These are phyloP conservation scores for Ailurus styani DNA, from an alignment of 2,113 vertebrate genomes.

Conservation along the genomic window DNA sequence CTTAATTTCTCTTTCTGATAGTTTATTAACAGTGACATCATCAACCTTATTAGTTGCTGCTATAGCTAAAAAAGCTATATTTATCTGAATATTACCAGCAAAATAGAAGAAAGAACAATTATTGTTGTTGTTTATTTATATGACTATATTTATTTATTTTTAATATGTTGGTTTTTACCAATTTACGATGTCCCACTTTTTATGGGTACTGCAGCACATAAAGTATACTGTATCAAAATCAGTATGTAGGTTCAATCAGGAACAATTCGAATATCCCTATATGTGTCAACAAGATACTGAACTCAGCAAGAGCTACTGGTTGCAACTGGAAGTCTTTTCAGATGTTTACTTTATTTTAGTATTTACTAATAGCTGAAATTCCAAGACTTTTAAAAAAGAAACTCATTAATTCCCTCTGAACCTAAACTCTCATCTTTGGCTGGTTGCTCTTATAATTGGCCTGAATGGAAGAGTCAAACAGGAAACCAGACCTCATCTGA, in stretches of 20 bases:
- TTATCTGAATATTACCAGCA: neutral
- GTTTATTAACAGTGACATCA: neutral
- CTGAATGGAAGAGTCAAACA: neutral
- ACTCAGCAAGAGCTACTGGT: neutral
- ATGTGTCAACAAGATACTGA: neutral
- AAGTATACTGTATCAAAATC: accelerated
- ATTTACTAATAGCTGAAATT: neutral
- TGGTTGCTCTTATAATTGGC: neutral
- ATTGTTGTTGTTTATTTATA: neutral
- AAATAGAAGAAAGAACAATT: neutral
- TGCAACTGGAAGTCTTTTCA: neutral
- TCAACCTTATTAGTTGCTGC: neutral
- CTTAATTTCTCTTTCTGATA: neutral
- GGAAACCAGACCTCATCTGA: neutral
- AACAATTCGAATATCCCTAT: neutral
- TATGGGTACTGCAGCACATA: neutral
- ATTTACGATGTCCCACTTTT: neutral
- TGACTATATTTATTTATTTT: neutral
- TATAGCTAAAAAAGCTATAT: neutral
- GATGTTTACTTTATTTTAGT: neutral
- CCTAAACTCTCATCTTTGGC: neutral
- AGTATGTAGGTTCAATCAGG: neutral
- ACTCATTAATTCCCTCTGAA: neutral
- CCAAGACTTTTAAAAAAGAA: neutral
- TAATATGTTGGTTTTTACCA: neutral